A percentile compares a stretch with the other conserved stretches of the same genome.
Conservation (phyloP, 2,113 vertebrate species). For the Vombatus ursinus region DNA sequence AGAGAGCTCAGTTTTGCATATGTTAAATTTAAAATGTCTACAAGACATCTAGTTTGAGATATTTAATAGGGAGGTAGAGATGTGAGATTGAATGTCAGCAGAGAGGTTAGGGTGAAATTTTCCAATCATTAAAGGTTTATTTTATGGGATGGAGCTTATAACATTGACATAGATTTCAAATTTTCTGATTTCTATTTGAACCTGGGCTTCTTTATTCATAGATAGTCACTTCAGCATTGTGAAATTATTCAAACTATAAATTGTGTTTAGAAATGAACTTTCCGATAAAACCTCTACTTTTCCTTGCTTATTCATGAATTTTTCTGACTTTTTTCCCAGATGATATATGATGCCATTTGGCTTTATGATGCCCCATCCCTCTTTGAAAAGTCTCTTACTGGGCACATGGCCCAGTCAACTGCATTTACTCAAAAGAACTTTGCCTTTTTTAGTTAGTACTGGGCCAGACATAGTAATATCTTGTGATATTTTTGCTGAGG, state of each 20-base stretch:
- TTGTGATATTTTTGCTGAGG: background rate
- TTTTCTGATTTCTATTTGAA: background rate
- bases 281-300: background rate
- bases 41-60: background rate
- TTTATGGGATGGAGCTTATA: background rate
- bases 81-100: background rate
- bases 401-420: background rate
- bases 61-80: background rate
- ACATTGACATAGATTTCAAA: background rate
- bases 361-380: background rate
- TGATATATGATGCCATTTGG: background rate
- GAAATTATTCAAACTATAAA: background rate
- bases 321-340: background rate
- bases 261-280: background rate
- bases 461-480: background rate
- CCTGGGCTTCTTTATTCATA: background rate
- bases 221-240: background rate
- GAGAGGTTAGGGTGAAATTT: background rate
- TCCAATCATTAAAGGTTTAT: background rate
- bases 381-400: background rate
- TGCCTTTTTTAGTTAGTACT: background rate
- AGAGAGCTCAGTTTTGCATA: background rate
- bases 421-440: background rate
- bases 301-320: background rate
- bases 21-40: background rate